Evolutionary conservation across 2,888 invertebrate species (phyloP).

Genomic region (Cantharis nigra): DNA sequence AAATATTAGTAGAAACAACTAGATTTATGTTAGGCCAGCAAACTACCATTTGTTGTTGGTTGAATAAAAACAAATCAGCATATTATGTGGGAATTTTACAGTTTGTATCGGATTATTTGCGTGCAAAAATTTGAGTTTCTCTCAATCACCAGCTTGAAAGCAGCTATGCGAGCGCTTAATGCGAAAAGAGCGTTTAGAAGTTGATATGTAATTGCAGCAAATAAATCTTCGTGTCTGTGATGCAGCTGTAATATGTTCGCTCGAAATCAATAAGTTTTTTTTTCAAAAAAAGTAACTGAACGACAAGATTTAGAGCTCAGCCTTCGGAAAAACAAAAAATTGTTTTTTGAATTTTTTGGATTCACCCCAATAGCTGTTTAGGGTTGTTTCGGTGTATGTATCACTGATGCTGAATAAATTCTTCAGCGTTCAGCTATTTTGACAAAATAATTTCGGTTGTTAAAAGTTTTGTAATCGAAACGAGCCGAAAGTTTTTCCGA

Average conservation of each 20-base stretch:
- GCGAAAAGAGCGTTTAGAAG: neutral
- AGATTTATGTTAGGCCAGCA: too few species aligned
- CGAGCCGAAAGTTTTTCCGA: constrained; percentile 29
- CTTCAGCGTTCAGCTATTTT: neutral
- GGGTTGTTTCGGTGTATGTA: neutral
- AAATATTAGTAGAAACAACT: too few species aligned
- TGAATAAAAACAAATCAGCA: too few species aligned
- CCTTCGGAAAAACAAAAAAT: neutral
- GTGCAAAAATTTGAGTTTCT: too few species aligned
- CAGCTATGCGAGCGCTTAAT: neutral
- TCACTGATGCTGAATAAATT: neutral
- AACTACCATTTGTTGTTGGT: too few species aligned
- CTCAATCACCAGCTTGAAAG: too few species aligned
- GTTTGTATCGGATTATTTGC: too few species aligned
- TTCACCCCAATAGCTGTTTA: neutral
- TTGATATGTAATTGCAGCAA: neutral
- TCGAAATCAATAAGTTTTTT: neutral
- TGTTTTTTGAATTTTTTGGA: neutral
- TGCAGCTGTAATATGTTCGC: neutral
- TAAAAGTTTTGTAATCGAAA: constrained; percentile 20
- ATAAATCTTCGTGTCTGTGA: neutral
- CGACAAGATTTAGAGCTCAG: too few species aligned
- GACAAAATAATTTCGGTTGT: neutral
- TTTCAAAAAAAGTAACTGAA: neutral
- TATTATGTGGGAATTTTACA: too few species aligned